Evolutionary conservation across 2,888 invertebrate species (phyloP), one percentile per base, ranked within the genome.

Genomic region (Liodrosophila aerea): DNA sequence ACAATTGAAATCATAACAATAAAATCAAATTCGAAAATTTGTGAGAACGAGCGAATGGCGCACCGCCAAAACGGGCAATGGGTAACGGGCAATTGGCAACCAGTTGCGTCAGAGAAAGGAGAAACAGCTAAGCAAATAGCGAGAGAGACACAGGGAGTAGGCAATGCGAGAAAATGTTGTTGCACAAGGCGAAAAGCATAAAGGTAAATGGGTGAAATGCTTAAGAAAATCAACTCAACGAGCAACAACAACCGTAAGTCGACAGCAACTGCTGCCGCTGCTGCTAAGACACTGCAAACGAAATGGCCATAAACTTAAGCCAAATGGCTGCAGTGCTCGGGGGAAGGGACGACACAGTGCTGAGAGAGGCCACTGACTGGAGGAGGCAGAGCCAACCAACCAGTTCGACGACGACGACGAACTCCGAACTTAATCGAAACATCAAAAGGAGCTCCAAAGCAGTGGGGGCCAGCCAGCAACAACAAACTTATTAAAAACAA

Each of bases 371-470:
- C 7, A 37, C 12, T 39, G 45, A 22, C 22, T 43, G 41, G 41
- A 29, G 59, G 47, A 52, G 60, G 62, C 61, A 68, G 59, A 86
- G 62, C 49, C 63, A 81, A 64, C 77, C 72, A 76, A 71, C 74
- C 87, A 85, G 86, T 78, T 82, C 78, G 73, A 65, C 86, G 58
- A 67, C 50, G 81, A n/a, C 22, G 22, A 22, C 86, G 81, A 86
- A 78, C 78, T 78, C 75, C 85, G 83, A 87, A 86, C 84, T 82
- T 77, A 85, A 85, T 83, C 83, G 85, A 86, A 85, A 80, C 73
- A 86, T 77, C 83, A 87, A 85, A 81, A 56, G 49, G 34, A 67
- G 47, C 57, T n/a, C n/a, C 52, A 41, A 61, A 43, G 4, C 7
- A 61, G 47, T 45, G 72, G 67, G n/a, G 60, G 54, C 50, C 64